phyloP scores from a whole-genome alignment of 2,797 vertebrate genomes.

The Tokudaia muenninki region DNA sequence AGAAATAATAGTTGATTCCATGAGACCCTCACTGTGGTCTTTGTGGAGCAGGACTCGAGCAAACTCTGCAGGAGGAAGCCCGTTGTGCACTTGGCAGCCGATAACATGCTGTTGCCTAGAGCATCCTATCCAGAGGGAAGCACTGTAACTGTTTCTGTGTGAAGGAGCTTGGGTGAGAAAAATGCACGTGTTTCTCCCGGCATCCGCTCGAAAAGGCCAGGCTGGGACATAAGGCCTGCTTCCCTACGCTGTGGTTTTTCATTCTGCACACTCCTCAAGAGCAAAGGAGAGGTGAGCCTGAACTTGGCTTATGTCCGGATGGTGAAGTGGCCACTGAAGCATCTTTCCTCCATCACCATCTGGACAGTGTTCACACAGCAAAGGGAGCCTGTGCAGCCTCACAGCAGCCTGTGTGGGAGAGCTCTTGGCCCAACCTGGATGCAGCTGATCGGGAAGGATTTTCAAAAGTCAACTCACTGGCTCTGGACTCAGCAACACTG shows the following conservation, averaged over 20 bases:
- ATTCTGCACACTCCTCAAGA: neutral
- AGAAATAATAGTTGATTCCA: neutral
- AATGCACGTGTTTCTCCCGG: neutral
- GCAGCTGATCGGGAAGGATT: slow-evolving; percentile 53
- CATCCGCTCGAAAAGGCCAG: neutral
- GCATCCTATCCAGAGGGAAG: neutral
- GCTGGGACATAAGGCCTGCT: neutral
- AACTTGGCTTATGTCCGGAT: neutral
- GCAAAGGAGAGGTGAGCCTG: neutral
- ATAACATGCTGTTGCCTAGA: neutral
- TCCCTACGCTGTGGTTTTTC: neutral
- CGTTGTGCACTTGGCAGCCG: neutral
- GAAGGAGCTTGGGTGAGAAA: neutral
- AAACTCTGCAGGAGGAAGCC: neutral
- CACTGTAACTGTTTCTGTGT: neutral
- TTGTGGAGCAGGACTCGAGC: neutral
- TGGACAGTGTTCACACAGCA: slow-evolving; percentile 48
- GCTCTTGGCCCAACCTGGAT: slow-evolving; percentile 25
- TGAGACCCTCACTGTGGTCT: neutral
- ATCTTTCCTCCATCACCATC: neutral
- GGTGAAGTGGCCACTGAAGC: neutral
- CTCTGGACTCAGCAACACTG: neutral
- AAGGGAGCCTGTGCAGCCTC: slow-evolving; percentile 2
- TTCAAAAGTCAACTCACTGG: slow-evolving; percentile 20
- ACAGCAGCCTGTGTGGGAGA: slow-evolving; percentile 12